Base-by-base conservation (phyloP, 2,797 vertebrate species). In the Myripristis jacobus region DNA sequence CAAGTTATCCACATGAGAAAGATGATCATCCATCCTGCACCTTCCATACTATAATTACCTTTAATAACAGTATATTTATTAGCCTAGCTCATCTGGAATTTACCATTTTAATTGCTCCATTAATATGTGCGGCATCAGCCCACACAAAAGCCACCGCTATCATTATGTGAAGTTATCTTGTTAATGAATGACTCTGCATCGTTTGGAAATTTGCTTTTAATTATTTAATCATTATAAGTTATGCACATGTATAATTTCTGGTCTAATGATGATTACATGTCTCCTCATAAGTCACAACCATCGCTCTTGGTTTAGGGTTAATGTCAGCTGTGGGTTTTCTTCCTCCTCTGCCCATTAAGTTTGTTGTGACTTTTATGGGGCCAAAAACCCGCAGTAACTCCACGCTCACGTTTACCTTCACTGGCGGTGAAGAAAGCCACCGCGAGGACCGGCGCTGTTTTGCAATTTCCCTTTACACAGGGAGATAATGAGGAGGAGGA, bases 1-100 rank as follows among this genome's bases (percentile, higher is more conserved):
- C 9, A 34, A 69, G 27, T 75, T 6, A 18, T 75, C 66, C 55
- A 31, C 1, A 22, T 57, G 55, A 44, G 47, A 44, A 24, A 57
- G 52, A 66, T 66, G 57, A 84, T 82, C 65, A 66, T 70, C 43
- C 55, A 46, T 57, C 63, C 38, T 77, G 56, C 62, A 36, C 66
- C 56, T 85, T 78, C 34, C 70, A 64, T 73, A 46, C 31, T 66
- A 47, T 83, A 88, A 91, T 91, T 87, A 84, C 54, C 70, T 83
- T 92, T 87, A 92, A 91, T 91, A 90, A 89, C 83, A 77, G 79
- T 84, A 71, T 88, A 89, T 92, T 92, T 90, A 89, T 92, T 92
- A 91, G 86, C 83, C 77, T 68, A 74, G 76, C 85, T 91, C 83
- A 89, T 89, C 81, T 90, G 82, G 84, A 90, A 92, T 91, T 90